Percentiles rank a stretch among this genome's conserved stretches.
Evolutionary conservation across 2,888 invertebrate species (phyloP).

Genomic region (Cryptocephalus moraei): DNA sequence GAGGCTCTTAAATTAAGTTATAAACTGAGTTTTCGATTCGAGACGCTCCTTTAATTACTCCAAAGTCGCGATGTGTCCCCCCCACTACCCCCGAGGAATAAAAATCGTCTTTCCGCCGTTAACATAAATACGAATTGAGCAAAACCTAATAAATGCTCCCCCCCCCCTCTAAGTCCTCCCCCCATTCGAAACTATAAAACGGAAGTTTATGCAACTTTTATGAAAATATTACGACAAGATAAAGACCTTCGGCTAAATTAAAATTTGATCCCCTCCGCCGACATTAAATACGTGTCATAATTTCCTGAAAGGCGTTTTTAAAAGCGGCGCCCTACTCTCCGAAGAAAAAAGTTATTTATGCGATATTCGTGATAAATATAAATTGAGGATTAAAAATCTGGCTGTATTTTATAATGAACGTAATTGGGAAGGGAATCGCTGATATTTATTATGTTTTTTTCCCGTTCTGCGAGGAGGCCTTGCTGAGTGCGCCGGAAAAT

Average conservation of each 20-base stretch:
- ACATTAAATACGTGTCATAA: slow-evolving; percentile 17
- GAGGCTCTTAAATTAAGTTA: too few relatives aligned
- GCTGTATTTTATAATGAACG: neutral
- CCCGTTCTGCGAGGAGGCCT: too few relatives aligned
- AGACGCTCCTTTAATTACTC: too few relatives aligned
- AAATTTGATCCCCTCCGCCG: slow-evolving; percentile 17
- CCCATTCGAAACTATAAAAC: slow-evolving; percentile 16
- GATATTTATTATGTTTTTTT: too few relatives aligned
- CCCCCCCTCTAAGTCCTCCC: slow-evolving; percentile 5
- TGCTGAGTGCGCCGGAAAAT: slow-evolving; percentile 1
- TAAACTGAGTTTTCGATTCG: too few relatives aligned
- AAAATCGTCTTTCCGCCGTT: too few relatives aligned
- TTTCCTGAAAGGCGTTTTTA: slow-evolving; percentile 13
- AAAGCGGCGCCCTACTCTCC: slow-evolving; percentile 13
- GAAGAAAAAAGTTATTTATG: neutral
- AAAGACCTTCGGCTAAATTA: slow-evolving; percentile 22
- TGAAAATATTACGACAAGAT: slow-evolving; percentile 24
- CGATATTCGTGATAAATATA: slow-evolving; percentile 12
- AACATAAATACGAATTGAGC: too few relatives aligned
- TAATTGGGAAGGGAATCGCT: slow-evolving; percentile 1
- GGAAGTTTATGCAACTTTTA: slow-evolving; percentile 11
- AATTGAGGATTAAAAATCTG: slow-evolving; percentile 15
- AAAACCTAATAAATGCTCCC: too few relatives aligned
- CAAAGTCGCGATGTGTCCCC: too few relatives aligned
- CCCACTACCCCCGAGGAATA: too few relatives aligned